A percentile compares a stretch with the other conserved stretches of the same genome.
These are phyloP conservation scores for Tribolium freemani DNA, from an alignment of 2,888 invertebrate species.

Conservation along the genomic window DNA sequence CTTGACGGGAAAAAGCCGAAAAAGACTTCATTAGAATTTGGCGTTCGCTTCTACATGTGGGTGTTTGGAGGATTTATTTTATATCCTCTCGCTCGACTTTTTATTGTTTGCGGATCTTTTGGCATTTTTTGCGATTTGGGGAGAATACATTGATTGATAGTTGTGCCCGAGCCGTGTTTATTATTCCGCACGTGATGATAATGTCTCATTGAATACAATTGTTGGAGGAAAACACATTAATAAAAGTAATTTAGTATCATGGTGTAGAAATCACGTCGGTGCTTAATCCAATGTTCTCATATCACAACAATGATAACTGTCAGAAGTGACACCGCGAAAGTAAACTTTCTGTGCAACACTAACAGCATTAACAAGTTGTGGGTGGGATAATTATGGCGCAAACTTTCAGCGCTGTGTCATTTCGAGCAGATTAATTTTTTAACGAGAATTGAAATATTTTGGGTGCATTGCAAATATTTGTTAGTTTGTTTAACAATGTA, in stretches of 20 bases:
- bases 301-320: background rate
- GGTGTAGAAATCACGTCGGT: background rate
- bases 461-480: background rate
- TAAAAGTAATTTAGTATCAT: background rate
- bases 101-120: background rate
- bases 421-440: background rate
- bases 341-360: background rate
- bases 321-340: background rate
- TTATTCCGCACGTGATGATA: background rate
- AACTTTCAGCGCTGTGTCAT: background rate
- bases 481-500: too few species aligned
- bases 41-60: background rate
- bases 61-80: background rate
- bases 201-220: background rate
- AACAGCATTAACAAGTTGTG: background rate
- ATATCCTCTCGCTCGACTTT: background rate
- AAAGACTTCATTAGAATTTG: background rate
- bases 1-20: background rate
- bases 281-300: background rate
- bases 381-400: background rate
- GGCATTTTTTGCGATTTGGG: background rate
- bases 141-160: background rate
- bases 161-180: background rate
- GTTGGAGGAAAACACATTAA: background rate
- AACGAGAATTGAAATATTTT: background rate